Conservation (phyloP, 2,113 vertebrate species). For the Boulengeromyrus knoepffleri region DNA sequence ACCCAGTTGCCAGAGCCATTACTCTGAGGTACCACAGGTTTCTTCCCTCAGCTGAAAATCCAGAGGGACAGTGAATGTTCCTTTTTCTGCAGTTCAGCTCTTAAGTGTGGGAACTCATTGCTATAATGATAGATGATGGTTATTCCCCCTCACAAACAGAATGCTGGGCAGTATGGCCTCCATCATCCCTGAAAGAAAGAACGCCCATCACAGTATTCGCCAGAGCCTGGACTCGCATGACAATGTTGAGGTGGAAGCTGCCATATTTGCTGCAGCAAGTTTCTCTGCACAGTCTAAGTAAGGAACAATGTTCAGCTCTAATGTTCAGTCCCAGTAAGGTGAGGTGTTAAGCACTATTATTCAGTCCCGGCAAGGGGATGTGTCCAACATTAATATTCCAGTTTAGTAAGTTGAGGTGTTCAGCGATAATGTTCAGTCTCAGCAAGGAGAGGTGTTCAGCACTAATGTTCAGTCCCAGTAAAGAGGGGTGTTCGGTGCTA, state of each 20-base stretch:
- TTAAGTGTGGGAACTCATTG: not conserved
- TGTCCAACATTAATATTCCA: not conserved
- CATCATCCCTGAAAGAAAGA: slow-evolving; percentile 96
- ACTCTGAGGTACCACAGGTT: slow-evolving; percentile 73
- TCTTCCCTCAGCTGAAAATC: not conserved
- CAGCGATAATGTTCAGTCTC: no score
- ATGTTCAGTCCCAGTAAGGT: not conserved
- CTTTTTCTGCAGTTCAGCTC: not conserved
- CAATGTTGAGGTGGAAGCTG: slow-evolving; percentile 94
- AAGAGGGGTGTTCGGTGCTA: slow-evolving; percentile 24
- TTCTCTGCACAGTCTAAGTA: slow-evolving; percentile 97
- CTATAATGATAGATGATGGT: not conserved
- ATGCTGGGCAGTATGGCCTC: slow-evolving; percentile 96
- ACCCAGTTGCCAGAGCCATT: slow-evolving; percentile 92
- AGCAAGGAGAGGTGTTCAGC: not conserved
- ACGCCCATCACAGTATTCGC: slow-evolving; percentile 96
- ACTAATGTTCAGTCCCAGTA: slow-evolving; percentile 76
- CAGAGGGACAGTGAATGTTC: not conserved
- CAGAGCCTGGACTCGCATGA: slow-evolving; percentile 97
- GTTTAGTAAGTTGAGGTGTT: not conserved
- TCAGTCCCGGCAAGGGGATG: slow-evolving; percentile 78
- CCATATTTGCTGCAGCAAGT: slow-evolving; percentile 94
- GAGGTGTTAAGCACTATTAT: not conserved
- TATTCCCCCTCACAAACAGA: slow-evolving; percentile 48
- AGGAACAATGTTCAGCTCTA: slow-evolving; percentile 25